phyloP scores from a whole-genome alignment of 2,888 invertebrate genomes.

The Antitype chi region DNA sequence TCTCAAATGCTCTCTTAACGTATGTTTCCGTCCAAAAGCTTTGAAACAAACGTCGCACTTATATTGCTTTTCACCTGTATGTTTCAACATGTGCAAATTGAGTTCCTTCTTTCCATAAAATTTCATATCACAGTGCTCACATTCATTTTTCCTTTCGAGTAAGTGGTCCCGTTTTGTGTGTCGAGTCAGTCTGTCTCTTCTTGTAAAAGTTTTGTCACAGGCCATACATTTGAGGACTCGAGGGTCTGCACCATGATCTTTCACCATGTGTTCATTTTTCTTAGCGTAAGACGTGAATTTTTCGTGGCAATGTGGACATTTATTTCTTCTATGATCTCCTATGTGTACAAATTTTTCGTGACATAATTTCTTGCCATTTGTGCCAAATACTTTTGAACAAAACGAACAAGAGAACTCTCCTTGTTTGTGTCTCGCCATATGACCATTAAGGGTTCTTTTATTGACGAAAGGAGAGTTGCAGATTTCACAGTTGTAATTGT shows the following conservation, averaged over 20 bases:
- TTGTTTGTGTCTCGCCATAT: conserved; percentile 51
- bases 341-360: conserved; percentile 59
- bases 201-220: conserved; percentile 59
- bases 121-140: conserved; percentile 55
- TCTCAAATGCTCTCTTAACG: conserved; percentile 55
- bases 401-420: conserved; percentile 55
- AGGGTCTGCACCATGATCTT: conserved; percentile 47
- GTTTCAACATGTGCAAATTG: conserved; percentile 52
- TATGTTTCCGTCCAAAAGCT: conserved; percentile 47
- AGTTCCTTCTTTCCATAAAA: conserved; percentile 54
- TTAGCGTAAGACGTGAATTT: conserved; percentile 51
- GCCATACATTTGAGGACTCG: conserved; percentile 49
- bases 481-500: conserved; percentile 56
- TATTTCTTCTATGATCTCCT: conserved; percentile 48
- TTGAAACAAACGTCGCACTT: conserved; percentile 58
- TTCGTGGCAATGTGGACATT: conserved; percentile 52
- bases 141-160: conserved; percentile 53
- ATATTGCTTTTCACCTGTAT: conserved; percentile 57
- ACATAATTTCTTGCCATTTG: conserved; percentile 46
- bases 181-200: conserved; percentile 35
- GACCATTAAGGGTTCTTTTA: conserved; percentile 43
- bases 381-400: conserved; percentile 60
- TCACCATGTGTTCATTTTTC: conserved; percentile 56
- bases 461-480: conserved; percentile 83
- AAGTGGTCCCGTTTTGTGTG: conserved; percentile 62